Evolutionary conservation across 1,140 invertebrate species (phyloP), one percentile per base, ranked within the genome.

Genomic region (Aphaenogaster floridana): DNA sequence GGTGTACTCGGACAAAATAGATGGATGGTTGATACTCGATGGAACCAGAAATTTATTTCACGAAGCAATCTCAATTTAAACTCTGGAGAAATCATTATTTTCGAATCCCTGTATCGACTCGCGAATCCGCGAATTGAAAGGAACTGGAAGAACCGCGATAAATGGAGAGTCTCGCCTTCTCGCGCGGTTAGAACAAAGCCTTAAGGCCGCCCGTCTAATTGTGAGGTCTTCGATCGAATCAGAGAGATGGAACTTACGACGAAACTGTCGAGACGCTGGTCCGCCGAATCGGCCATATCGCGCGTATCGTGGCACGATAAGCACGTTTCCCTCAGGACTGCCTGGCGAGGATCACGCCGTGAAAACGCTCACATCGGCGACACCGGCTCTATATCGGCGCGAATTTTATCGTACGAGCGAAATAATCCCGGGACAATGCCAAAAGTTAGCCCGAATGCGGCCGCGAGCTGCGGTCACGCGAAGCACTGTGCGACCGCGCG

Each of bases 391-490:
- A 50, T 80, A 50, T 80, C 50, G 36, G 36, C 48, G 61, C 28
- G 11, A 45, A 54, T 11, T 45, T 34, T 50, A 50, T 39, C 1
- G 3, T 4, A 28, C n/a, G 57, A 74, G 54, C 28, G 34, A 28
- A 63, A 61, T 21, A 34, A 50, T 39, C 1, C n/a, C 54, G 54
- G 42, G 57, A 83, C 45, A 74, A 83, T 59, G 80, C 28, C 52
- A 50, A 63, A 84, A 84, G 28, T 84, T 74, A 61, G n/a, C 34
- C 36, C 7, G 69, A 61, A 42, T 42, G 69, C 68, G 54, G 17
- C 39, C 7, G 68, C 68, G 42, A 89, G 45, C 71, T 68, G 17
- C 57, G 77, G 64, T 88, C 90, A 87, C 91, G 86, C 85, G 80
- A 74, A 61, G 64, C 72, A 77, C 85, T 88, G 48, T 54, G 59